Base-by-base conservation (phyloP, 2,888 invertebrate species). In the Teleiodes luculella region DNA sequence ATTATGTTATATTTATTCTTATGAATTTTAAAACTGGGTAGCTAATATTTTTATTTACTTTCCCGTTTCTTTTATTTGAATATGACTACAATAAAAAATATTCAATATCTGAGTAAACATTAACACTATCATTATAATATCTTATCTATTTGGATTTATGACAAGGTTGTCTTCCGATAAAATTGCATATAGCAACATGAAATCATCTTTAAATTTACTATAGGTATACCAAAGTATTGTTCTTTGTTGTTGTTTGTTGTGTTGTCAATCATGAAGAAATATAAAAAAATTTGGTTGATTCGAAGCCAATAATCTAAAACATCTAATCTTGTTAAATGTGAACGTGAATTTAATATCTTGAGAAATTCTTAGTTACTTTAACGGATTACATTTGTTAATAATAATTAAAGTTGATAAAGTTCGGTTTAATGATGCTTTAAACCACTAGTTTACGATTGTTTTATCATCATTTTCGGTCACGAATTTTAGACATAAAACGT, bases 121-220 rank as follows among this genome's bases (percentile, higher is more conserved):
- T 53, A 41, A 1, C 20, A 7, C n/a, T n/a, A n/a, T n/a, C n/a
- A n/a, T n/a, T n/a, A n/a, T n/a, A 41, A 45, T 52, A 54, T 56
- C 53, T 52, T 54, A 58, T 56, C 58, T 55, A 20, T 52, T 8
- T 39, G 11, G 47, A 36, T 48, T 48, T 57, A 47, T 52, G 54
- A 50, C 66, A 70, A 65, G 66, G 68, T 62, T 70, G 54, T 56
- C 36, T 49, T 31, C 6, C 39, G 69, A 67, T 70, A 69, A 64
- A 59, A 65, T 54, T 59, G 65, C 64, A 67, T 64, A 65, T 60
- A 60, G 66, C 58, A 57, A 66, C 65, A 41, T 8, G 2, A 37
- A 37, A 37, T 8, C 7, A 16, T 37, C 16, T 2, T n/a, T 13
- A 14, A 13, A n/a, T n/a, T n/a, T n/a, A n/a, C n/a, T n/a, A n/a